Base-by-base conservation (phyloP, 1,140 invertebrate genomes). In the Oreohelix idahoensis region DNA sequence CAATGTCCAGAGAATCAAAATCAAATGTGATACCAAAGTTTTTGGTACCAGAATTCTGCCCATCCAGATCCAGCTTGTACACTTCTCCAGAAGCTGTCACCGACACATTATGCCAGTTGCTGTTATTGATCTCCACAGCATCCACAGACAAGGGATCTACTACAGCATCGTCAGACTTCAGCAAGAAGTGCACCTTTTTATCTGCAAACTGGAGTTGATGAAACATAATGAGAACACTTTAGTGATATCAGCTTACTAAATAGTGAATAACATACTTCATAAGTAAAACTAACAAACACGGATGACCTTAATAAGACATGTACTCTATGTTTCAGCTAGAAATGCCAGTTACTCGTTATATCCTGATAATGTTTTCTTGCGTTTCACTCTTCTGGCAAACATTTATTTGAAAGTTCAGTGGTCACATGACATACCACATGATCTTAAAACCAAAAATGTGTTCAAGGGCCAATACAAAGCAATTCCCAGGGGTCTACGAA, bases 101-200 rank as follows among this genome's bases (percentile, higher is more conserved):
- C 0, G 87, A 88, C 38, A 87, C 85, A 83, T 91, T 90, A 71
- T 90, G 89, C 90, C 90, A 91, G 23, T 75, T 69, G 39, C 88
- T 87, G 81, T 91, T 87, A 42, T 81, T 66, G 11, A 91, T 70
- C 1, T 51, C 26, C 1, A 45, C 38, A 29, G 71, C 84, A 29
- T 38, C 29, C 49, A 87, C 35, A 15, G 70, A 71, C 35, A 85
- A 51, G 13, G 82, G 84, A 38, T 83, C 81, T 35, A 36, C 84
- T 23, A 81, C 82, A 23, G 63, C 77, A 58, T 51, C 75, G 15
- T 49, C 42, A 36, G 80, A 23, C 23, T 51, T 80, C 32, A 87
- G 66, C 53, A 85, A n/a, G 69, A 87, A 79, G 51, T 84, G 76
- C 0, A 85, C 36, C 8, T 35, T 73, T 0, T 75, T 66, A 20